phyloP scores from a whole-genome alignment of 2,888 invertebrate genomes.

The Gortyna flavago region DNA sequence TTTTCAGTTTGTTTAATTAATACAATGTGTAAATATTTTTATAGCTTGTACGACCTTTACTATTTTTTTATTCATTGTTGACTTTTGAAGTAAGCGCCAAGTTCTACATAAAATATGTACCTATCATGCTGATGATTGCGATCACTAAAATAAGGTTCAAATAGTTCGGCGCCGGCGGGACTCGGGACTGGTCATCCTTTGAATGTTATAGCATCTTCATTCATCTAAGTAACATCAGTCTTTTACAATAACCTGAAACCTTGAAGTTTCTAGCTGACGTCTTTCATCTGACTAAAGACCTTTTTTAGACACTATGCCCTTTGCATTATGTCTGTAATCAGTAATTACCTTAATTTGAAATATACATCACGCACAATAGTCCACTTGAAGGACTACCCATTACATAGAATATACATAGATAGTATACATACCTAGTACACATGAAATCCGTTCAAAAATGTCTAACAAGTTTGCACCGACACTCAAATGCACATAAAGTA shows the following conservation, averaged over 20 bases:
- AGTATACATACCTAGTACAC: not conserved
- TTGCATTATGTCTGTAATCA: not conserved
- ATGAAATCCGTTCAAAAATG: slow-evolving; percentile 15
- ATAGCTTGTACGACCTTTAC: not conserved
- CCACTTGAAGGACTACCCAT: no score
- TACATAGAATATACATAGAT: no score
- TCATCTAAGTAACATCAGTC: not conserved
- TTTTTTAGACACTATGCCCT: not conserved
- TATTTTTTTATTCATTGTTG: slow-evolving; percentile 1
- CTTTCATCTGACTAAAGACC: no score
- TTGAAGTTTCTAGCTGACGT: not conserved
- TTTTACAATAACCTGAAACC: not conserved
- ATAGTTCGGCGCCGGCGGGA: not conserved
- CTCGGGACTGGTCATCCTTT: not conserved
- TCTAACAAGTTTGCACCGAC: slow-evolving; percentile 26
- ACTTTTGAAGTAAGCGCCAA: not conserved
- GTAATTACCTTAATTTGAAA: not conserved
- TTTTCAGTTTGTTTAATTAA: slow-evolving; percentile 4
- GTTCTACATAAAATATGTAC: no score
- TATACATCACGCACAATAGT: not conserved
- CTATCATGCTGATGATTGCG: not conserved
- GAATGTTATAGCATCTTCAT: not conserved
- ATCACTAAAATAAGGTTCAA: not conserved
- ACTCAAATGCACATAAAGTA: slow-evolving; percentile 31
- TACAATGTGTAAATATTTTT: slow-evolving; percentile 14